Evolutionary conservation across 2,113 vertebrate genomes (phyloP), one percentile per base, ranked within the genome.

Genomic region (Elaphurus davidianus): DNA sequence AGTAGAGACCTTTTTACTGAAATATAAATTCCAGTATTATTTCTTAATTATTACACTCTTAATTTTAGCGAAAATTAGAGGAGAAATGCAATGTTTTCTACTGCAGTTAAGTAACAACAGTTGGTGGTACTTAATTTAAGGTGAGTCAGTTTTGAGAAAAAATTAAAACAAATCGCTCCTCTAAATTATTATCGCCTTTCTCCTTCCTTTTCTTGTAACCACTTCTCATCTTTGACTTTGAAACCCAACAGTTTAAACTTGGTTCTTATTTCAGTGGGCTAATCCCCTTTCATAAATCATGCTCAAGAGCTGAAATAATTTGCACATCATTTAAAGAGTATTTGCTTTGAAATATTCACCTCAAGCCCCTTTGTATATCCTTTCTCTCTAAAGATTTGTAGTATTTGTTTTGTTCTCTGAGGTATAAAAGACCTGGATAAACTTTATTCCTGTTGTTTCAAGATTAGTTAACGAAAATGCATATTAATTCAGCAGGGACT

Each of bases 261-360:
- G 97, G 98, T 99, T 99, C 98, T 98, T 99, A 98, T 99, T 99
- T 99, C 99, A 99, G 98, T 98, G 98, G 98, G 97, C 98, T 99
- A 99, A 99, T 99, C 99, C 98, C 98, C 98, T 99, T 99, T 99
- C 98, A 99, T 99, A 99, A 99, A 99, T 99, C 99, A 99, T 98
- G 98, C 99, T 99, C 98, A 99, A 99, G 99, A 98, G 98, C 98
- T 98, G 98, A 99, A 99, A 99, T 99, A 99, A 99, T 99, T 99
- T 99, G 99, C 99, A 99, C 99, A 99, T 99, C 98, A 96, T 99
- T 99, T 99, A 99, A 99, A 99, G 98, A 99, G 98, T 99, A 99
- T 99, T 99, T 99, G 99, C 99, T 99, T 99, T 99, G 99, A 99
- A 99, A 99, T 99, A 99, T 99, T 99, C 99, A 99, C 99, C 99